Conservation (phyloP, 2,888 invertebrate genomes). For the Hydropsyche betteni region DNA sequence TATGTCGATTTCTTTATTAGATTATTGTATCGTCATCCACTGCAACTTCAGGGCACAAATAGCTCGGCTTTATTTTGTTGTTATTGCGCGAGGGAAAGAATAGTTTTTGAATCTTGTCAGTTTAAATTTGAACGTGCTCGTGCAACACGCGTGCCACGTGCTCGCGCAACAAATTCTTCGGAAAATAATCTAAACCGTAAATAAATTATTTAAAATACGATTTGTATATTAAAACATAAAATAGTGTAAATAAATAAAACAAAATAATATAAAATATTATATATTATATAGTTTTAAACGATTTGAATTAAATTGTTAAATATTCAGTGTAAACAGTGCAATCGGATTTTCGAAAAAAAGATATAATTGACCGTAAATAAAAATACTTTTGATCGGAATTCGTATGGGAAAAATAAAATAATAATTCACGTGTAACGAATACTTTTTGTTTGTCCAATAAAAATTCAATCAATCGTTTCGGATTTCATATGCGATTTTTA, state of each 20-base stretch:
- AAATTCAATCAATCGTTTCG: too few species aligned
- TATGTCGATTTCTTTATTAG: neutral
- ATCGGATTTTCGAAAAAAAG: too few species aligned
- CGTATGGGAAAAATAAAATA: too few species aligned
- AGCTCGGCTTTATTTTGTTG: conserved; percentile 48
- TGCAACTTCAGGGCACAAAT: conserved; percentile 44
- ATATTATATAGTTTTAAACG: too few species aligned
- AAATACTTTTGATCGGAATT: too few species aligned
- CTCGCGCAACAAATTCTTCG: conserved; percentile 21
- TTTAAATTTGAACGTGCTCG: conserved; percentile 46
- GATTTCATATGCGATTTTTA: too few species aligned
- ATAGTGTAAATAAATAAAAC: neutral
- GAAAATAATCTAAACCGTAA: neutral
- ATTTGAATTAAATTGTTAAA: too few species aligned
- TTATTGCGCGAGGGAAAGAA: conserved; percentile 47
- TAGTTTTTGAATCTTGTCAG: conserved; percentile 49
- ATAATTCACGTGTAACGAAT: too few species aligned
- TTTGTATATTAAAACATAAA: neutral
- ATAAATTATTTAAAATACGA: conserved; percentile 2
- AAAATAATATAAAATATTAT: too few species aligned
- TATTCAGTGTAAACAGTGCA: too few species aligned
- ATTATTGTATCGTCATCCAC: conserved; percentile 6
- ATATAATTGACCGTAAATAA: too few species aligned
- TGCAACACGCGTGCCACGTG: conserved; percentile 40
- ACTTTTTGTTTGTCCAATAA: too few species aligned